phyloP scores from a whole-genome alignment of 2,888 invertebrate species.

The Branchipolynoe longqiensis region DNA sequence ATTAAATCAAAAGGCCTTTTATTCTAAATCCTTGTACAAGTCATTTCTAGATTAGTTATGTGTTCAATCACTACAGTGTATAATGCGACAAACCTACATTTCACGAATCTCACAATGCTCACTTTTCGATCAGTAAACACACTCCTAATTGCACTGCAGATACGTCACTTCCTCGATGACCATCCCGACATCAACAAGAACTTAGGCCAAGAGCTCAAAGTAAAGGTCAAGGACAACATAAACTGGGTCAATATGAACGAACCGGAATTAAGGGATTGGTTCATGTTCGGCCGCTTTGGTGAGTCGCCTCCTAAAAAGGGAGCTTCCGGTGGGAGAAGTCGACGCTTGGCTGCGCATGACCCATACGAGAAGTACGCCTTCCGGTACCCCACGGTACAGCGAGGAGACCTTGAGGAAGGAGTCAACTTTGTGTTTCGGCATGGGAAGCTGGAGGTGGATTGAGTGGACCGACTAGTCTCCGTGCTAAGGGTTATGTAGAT shows the following conservation, averaged over 20 bases:
- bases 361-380: too few species aligned
- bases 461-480: too few species aligned
- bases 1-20: neutral
- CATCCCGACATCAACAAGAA: neutral
- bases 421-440: too few species aligned
- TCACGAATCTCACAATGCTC: neutral
- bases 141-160: neutral
- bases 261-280: neutral
- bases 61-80: too few species aligned
- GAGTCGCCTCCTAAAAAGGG: neutral
- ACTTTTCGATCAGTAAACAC: neutral
- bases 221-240: conserved; percentile 24
- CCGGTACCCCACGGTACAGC: too few species aligned
- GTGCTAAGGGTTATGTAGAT: too few species aligned
- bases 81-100: too few species aligned
- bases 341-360: neutral
- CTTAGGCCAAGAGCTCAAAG: neutral
- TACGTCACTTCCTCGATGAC: conserved; percentile 27
- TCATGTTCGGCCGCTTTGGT: neutral
- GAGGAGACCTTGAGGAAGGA: too few species aligned
- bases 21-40: neutral
- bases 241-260: conserved; percentile 10
- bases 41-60: neutral
- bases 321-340: neutral
- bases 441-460: too few species aligned